Base-by-base conservation (phyloP, 2,113 vertebrate genomes). In the Lagenorhynchus albirostris region DNA sequence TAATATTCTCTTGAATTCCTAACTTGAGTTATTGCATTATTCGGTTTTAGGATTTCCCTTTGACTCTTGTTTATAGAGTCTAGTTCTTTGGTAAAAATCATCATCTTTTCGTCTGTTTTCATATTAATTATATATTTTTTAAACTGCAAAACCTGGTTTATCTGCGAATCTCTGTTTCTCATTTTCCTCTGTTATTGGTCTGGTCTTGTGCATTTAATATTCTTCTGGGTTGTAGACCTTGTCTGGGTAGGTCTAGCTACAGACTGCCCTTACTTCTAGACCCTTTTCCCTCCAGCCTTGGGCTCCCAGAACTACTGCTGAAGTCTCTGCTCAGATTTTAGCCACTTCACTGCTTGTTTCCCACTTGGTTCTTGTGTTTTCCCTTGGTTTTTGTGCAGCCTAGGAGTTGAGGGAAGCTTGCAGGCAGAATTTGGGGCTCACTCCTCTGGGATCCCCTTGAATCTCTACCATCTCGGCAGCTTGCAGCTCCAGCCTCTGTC, bases 41-140 rank as follows among this genome's bases (percentile, higher is more conserved):
- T 96, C 31, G 31, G 4, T 92, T 80, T 96, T 81, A 65, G 74
- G 76, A 91, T 93, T 93, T 95, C 47, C 20, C 17, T 53, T 47
- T 83, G 60, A 85, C 13, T 94, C 25, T 89, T 79, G 23, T 90
- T 93, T 58, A 41, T 82, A 63, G 33, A 73, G 91, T 88, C 18
- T 83, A 73, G 26, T 53, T 88, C 29, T 91, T 62, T 87, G 62
- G 50, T 86, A 68, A 53, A 62, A 25, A 76, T 88, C 13, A 74
- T 25, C 12, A 83, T 81, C 8, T 96, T 94, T 91, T 82, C 4
- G n/a, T 73, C 70, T 68, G 1, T 58, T 89, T 81, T 60, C 15
- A 38, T 41, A 14, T 70, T 36, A 89, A 81, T 68, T 29, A 7
- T 36, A 36, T 63, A 79, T 13, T 80, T 88, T 25, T 3, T 58